These are phyloP conservation scores for Ectemnius cavifrons DNA, from an alignment of 2,888 invertebrate species.

Conservation along the genomic window DNA sequence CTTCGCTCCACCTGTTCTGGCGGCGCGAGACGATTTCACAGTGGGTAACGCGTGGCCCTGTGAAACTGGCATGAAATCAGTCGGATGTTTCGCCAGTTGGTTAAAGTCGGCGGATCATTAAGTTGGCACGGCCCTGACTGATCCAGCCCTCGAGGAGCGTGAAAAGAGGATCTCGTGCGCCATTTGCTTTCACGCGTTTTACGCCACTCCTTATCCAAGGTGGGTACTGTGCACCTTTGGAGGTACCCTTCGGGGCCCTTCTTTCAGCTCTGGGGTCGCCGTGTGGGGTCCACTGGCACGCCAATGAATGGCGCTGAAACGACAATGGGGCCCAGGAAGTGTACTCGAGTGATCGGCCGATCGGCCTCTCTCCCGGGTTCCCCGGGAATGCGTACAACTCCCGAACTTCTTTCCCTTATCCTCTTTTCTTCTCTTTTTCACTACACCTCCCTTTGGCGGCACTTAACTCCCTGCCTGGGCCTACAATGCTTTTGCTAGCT, in stretches of 20 bases:
- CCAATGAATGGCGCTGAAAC: slow-evolving; percentile 58
- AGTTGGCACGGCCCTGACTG: slow-evolving; percentile 19
- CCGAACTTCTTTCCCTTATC: slow-evolving; percentile 45
- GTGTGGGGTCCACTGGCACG: slow-evolving; percentile 72
- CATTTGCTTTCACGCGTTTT: slow-evolving; percentile 66
- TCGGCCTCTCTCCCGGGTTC: slow-evolving; percentile 55
- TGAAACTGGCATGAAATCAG: slow-evolving; percentile 26
- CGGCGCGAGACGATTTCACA: neutral
- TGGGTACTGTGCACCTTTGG: slow-evolving; percentile 49
- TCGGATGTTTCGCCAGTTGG: slow-evolving; percentile 29
- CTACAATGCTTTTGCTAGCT: slow-evolving; percentile 60
- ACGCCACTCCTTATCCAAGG: slow-evolving; percentile 60
- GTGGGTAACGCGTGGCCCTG: slow-evolving; percentile 13
- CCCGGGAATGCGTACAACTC: slow-evolving; percentile 51
- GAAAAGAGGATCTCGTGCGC: slow-evolving; percentile 58
- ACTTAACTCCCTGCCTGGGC: slow-evolving; percentile 70
- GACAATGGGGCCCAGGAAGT: slow-evolving; percentile 72
- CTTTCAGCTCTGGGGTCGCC: slow-evolving; percentile 65
- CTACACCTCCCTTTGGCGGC: slow-evolving; percentile 58
- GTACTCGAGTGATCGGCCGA: slow-evolving; percentile 72
- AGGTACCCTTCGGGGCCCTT: slow-evolving; percentile 51
- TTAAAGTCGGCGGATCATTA: slow-evolving; percentile 34
- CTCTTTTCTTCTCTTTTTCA: slow-evolving; percentile 44
- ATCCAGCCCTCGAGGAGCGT: slow-evolving; percentile 19
- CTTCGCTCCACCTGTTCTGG: neutral